Evolutionary conservation across 2,113 vertebrate genomes (phyloP).

Genomic region (Miniopterus natalensis): DNA sequence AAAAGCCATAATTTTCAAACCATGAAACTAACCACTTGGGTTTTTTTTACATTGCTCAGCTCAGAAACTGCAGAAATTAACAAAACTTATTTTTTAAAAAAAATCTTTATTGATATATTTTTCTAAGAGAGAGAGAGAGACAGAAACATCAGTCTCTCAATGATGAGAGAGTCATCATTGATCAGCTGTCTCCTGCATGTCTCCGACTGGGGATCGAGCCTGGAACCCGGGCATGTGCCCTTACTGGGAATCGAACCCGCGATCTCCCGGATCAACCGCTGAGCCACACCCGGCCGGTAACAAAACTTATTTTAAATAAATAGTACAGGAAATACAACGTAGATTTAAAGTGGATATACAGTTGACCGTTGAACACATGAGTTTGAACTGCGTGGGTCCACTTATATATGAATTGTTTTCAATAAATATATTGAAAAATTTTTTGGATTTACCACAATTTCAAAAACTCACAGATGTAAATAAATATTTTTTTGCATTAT

Average conservation of each 20-base stretch:
- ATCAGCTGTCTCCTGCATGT: too few relatives aligned
- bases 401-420: not conserved
- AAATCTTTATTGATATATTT: too few relatives aligned
- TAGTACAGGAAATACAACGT: not conserved
- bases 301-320: not conserved
- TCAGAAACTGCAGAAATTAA: constrained; percentile 21
- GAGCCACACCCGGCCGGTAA: too few relatives aligned
- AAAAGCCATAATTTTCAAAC: constrained; percentile 24
- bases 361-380: not conserved
- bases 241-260: too few relatives aligned
- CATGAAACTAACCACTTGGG: not conserved
- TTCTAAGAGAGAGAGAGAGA: too few relatives aligned
- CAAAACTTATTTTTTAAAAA: not conserved
- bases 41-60: not conserved
- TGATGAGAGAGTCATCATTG: too few relatives aligned
- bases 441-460: not conserved
- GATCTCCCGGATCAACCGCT: too few relatives aligned
- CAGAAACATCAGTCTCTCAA: too few relatives aligned
- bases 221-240: too few relatives aligned
- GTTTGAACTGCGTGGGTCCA: not conserved
- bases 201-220: too few relatives aligned
- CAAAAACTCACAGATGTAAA: not conserved
- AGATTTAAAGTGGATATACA: not conserved
- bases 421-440: not conserved
- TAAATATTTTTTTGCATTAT: not conserved